Base-by-base conservation (phyloP, 2,797 vertebrate species). In the Falco naumanni region DNA sequence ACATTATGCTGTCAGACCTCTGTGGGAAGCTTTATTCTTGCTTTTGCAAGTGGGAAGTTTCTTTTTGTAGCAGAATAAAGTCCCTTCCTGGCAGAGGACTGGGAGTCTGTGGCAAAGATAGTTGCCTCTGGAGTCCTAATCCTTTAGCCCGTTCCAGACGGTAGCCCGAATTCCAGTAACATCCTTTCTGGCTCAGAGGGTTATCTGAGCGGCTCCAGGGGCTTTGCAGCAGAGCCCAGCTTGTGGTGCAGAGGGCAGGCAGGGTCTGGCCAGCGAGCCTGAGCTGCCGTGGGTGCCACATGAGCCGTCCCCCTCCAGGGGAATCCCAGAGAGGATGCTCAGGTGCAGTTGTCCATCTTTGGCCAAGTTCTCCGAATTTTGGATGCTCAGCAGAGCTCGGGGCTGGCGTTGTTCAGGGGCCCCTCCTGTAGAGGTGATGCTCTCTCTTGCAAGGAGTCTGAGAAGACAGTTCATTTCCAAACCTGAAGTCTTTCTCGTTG, bases 1-100 rank as follows among this genome's bases (percentile, higher is more conserved):
- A 34, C 39, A 96, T 96, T 96, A 93, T 64, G 77, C 75, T 95
- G 94, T 94, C 95, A 96, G 83, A 60, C 78, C 78, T 70, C 94
- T n/a, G 68, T 7, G 1, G 96, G 94, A 82, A 92, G 90, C 90
- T 94, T 94, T 91, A 74, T 90, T 94, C 90, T 87, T 83, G 75
- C 74, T 84, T 87, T 77, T 84, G 81, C 81, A 89, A 84, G 86
- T 77, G 88, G 93, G 90, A 95, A 94, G 84, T 91, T 94, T 84
- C 63, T 83, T 95, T 94, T 77, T 0, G 7, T 22, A 24, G 74
- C 0, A 0, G 71, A 94, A 89, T 93, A 90, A 95, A 95, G 34
- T 41, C 86, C 48, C 20, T 93, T 92, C 68, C 48, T 1, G 4
- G 60, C 1, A 0, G 83, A 96, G 53, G 53, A 48, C 74, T 0